These are phyloP conservation scores for Heliconius hewitsoni DNA, from an alignment of 1,140 invertebrate species.

Conservation along the genomic window DNA sequence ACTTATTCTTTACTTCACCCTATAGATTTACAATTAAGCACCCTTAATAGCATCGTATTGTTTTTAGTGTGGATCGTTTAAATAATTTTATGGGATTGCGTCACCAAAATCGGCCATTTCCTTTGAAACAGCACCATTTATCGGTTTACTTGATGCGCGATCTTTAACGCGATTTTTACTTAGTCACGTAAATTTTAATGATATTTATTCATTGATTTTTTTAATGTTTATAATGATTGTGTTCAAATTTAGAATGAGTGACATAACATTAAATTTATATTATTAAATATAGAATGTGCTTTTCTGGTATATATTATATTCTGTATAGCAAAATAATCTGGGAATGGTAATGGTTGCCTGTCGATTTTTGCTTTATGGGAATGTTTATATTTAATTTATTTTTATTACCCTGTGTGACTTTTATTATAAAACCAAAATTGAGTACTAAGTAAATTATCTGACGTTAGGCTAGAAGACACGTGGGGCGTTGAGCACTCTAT, in stretches of 20 bases:
- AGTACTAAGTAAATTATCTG: no score
- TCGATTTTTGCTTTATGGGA: no score
- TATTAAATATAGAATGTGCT: background rate
- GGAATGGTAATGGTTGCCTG: no score
- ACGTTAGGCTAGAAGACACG: no score
- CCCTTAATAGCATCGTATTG: slow-evolving; percentile 57
- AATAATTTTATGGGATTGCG: slow-evolving; percentile 68
- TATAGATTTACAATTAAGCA: slow-evolving; percentile 44
- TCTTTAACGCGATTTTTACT: slow-evolving; percentile 13
- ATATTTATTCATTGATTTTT: slow-evolving; percentile 5
- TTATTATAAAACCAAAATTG: no score
- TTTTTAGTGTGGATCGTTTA: slow-evolving; percentile 64
- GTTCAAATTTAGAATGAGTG: no score
- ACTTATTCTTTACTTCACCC: slow-evolving; percentile 5
- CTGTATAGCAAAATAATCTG: no score
- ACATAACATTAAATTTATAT: background rate
- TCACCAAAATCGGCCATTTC: slow-evolving; percentile 58
- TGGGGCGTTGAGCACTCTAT: no score
- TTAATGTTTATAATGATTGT: background rate
- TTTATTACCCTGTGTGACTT: no score
- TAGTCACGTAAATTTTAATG: slow-evolving; percentile 2
- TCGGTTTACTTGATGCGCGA: slow-evolving; percentile 43
- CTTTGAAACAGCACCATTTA: slow-evolving; percentile 54
- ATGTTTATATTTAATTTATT: no score
- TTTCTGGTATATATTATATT: no score